Conservation (phyloP, 2,888 invertebrate genomes). For the Ophion costatus region DNA sequence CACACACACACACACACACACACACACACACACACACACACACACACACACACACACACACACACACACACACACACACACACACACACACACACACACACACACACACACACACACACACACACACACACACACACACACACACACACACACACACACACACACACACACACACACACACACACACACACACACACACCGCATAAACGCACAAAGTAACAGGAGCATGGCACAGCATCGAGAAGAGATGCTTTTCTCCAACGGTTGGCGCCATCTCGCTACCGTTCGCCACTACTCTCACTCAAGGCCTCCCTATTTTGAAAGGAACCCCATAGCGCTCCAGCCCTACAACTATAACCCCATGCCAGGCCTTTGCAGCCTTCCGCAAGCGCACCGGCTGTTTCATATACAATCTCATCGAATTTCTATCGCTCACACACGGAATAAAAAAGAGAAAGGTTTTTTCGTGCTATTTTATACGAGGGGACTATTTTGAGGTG, state of each 20-base stretch:
- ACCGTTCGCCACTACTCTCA: conserved; percentile 70
- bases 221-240: not conserved
- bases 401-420: conserved; percentile 35
- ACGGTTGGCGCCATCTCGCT: conserved; percentile 79
- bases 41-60: too few species aligned
- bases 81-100: too few species aligned
- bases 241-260: conserved; percentile 68
- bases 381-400: not conserved
- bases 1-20: too few species aligned
- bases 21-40: too few species aligned
- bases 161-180: conserved; percentile 11
- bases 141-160: not conserved
- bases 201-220: not conserved
- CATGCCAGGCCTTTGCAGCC: not conserved
- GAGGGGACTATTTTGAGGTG: too few species aligned
- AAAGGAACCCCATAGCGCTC: conserved; percentile 35
- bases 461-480: too few species aligned
- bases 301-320: conserved; percentile 23
- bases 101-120: too few species aligned
- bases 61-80: too few species aligned
- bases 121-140: too few species aligned
- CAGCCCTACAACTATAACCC: not conserved
- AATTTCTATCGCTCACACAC: not conserved
- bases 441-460: too few species aligned
- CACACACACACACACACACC: conserved; percentile 1